Evolutionary conservation across 2,797 vertebrate genomes (phyloP).

Genomic region (Hephaestus fuliginosus): DNA sequence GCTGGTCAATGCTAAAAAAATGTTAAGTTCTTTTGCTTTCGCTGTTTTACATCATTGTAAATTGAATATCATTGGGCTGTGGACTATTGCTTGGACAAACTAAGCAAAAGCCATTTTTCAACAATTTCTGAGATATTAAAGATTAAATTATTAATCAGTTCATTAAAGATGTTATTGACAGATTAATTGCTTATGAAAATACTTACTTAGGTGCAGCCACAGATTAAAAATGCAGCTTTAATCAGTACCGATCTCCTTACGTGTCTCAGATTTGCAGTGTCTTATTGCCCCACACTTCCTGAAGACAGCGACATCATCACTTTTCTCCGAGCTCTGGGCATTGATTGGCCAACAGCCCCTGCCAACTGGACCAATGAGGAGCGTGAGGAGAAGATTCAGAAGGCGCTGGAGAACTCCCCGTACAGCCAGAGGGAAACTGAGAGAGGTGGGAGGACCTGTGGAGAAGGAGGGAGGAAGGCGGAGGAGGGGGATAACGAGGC

Average conservation of each 20-base stretch:
- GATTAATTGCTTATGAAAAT: background rate
- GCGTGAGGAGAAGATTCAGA: constrained; percentile 80
- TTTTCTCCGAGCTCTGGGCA: constrained; percentile 85
- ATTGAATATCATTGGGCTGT: background rate
- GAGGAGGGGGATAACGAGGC: constrained; percentile 74
- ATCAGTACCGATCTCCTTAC: background rate
- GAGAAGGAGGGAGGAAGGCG: constrained; percentile 66
- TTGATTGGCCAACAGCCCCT: constrained; percentile 87
- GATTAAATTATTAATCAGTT: background rate
- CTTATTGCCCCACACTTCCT: constrained; percentile 85
- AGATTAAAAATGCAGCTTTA: background rate
- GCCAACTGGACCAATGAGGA: constrained; percentile 68
- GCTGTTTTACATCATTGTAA: background rate
- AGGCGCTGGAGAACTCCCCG: constrained; percentile 75
- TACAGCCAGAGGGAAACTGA: constrained; percentile 82
- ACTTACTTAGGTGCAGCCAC: background rate
- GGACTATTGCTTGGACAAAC: background rate
- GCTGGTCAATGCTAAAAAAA: background rate
- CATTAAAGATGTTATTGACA: background rate
- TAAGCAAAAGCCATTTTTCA: background rate
- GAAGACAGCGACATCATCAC: constrained; percentile 79
- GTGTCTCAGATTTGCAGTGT: constrained; percentile 84
- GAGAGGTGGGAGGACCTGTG: constrained; percentile 72
- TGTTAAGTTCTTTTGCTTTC: background rate
- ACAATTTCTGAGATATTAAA: background rate